Conservation (phyloP, 1,140 invertebrate species). For the Drosophila ananassae region DNA sequence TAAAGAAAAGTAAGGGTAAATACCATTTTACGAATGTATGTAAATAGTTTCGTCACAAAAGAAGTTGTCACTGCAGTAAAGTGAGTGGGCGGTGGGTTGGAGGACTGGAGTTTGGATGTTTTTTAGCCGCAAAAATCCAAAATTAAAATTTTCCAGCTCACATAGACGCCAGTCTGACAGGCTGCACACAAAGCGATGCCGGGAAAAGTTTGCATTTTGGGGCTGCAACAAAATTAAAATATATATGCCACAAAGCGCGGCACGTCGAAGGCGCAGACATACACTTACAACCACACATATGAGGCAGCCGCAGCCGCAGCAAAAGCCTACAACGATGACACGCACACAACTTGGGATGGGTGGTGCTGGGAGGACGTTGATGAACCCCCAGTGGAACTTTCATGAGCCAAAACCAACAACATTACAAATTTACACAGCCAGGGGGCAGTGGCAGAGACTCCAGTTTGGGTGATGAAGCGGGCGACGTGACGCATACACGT, state of each 20-base stretch:
- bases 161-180: constrained; percentile 29
- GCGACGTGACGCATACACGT: constrained; percentile 57
- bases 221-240: constrained; percentile 78
- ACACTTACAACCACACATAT: constrained; percentile 12
- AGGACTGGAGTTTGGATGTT: not conserved
- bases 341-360: constrained; percentile 24
- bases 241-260: constrained; percentile 75
- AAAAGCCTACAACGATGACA: constrained; percentile 57
- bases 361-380: constrained; percentile 28
- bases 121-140: constrained; percentile 60
- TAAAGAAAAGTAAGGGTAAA: constrained; percentile 46
- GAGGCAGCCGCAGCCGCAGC: constrained; percentile 55
- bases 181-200: constrained; percentile 25
- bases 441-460: constrained; percentile 6
- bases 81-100: constrained; percentile 5
- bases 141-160: constrained; percentile 66
- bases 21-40: constrained; percentile 66
- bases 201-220: constrained; percentile 68
- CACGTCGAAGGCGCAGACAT: constrained; percentile 68
- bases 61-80: constrained; percentile 66
- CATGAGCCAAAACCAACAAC: constrained; percentile 57
- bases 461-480: constrained; percentile 32
- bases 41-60: constrained; percentile 71
- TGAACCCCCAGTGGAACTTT: constrained; percentile 55
- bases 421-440: constrained; percentile 57